Percentiles rank a stretch among this genome's conserved stretches.
These are phyloP conservation scores for Platalea minor DNA, from an alignment of 2,797 vertebrate species.

Conservation along the genomic window DNA sequence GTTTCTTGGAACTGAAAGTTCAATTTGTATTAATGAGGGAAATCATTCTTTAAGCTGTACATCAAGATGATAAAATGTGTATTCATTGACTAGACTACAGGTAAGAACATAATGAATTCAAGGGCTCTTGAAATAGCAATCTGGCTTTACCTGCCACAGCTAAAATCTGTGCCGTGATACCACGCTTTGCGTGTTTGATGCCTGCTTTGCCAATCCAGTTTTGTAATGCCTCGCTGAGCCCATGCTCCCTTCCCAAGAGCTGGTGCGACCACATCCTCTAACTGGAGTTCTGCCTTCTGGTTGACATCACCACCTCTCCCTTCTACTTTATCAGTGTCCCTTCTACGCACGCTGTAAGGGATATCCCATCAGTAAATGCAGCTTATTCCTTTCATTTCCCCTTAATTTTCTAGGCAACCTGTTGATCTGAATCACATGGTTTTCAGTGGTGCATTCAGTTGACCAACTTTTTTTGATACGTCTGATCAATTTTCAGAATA, in stretches of 20 bases:
- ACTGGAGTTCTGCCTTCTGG: background rate
- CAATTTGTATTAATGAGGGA: conserved; percentile 33
- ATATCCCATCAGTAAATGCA: background rate
- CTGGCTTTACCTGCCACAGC: background rate
- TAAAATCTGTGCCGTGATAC: background rate
- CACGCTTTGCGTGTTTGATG: background rate
- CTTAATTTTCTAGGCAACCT: background rate
- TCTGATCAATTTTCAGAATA: background rate
- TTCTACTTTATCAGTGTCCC: background rate
- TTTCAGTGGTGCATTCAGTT: background rate
- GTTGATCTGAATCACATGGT: background rate
- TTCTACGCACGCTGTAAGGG: background rate
- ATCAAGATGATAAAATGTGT: background rate
- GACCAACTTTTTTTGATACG: background rate
- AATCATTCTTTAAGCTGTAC: background rate
- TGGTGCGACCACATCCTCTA: background rate
- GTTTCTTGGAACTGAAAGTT: conserved; percentile 1
- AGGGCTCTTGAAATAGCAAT: background rate
- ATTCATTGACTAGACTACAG: background rate
- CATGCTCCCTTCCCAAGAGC: background rate
- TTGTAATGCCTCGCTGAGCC: background rate
- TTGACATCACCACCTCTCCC: background rate
- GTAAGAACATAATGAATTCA: background rate
- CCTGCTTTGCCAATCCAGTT: background rate
- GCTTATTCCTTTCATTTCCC: background rate